These are phyloP conservation scores for Phallusia fumigata DNA, from an alignment of 23 tunicate genomes.

Conservation along the genomic window DNA sequence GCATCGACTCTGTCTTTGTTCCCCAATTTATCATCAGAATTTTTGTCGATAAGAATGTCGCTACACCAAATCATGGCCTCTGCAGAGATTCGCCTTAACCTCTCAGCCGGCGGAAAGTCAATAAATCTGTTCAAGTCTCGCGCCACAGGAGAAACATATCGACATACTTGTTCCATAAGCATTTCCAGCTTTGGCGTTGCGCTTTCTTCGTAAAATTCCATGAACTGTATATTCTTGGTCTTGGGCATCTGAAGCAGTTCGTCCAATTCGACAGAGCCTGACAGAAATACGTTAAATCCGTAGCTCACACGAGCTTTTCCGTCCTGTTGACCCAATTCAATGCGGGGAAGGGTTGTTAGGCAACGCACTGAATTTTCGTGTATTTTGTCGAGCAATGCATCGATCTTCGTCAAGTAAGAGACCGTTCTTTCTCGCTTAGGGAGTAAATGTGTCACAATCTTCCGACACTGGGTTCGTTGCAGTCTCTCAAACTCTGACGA, in stretches of 20 bases:
- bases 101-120: background rate
- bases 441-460: background rate
- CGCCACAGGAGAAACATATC: background rate
- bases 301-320: background rate
- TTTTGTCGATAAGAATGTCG: background rate
- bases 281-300: background rate
- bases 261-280: background rate
- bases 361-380: background rate
- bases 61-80: background rate
- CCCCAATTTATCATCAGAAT: background rate
- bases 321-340: background rate
- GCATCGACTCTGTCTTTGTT: background rate
- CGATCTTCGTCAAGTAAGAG: background rate
- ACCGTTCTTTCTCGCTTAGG: background rate
- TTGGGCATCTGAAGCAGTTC: background rate
- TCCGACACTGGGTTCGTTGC: background rate
- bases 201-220: conserved; percentile 1
- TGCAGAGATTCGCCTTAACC: background rate
- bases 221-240: background rate
- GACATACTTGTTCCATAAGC: background rate
- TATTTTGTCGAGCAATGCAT: background rate
- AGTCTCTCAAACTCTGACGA: background rate
- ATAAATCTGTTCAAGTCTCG: background rate
- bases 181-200: background rate
- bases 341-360: background rate